Evolutionary conservation across 2,888 invertebrate species (phyloP), one percentile per base, ranked within the genome.

Genomic region (Agrotis segetum): DNA sequence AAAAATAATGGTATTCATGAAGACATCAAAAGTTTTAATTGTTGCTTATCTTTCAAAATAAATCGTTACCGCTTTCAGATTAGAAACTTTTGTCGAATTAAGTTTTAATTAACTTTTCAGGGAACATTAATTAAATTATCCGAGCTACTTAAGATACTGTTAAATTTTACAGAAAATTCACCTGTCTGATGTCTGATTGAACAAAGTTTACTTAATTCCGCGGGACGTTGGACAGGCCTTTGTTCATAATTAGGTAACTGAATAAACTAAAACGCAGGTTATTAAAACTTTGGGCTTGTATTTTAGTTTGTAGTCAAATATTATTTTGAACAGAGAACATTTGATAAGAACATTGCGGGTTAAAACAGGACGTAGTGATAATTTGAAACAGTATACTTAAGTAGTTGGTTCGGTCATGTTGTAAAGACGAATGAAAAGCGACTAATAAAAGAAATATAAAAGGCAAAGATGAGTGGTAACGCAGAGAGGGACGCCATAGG

Each of bases 71-170:
- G 66, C 53, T 71, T 74, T 62, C 46, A 78, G 83, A 85, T 83
- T 77, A 83, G 73, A 67, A 83, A 85, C 55, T 85, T 83, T 83
- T 71, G 64, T 80, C 67, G 47, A 83, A 85, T 83, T 81, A 73
- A 83, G 78, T 78, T 85, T 85, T 85, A 83, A 83, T 85, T 83
- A 85, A 83, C 78, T 83, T 83, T 77, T 77, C 59, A 58, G 55
- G 64, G 62, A 73, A 72, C 67, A 71, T 83, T 83, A 85, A 85
- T 85, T 83, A 71, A 83, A 81, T 83, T 74, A 83, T 71, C 72
- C 66, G 47, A 74, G 69, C 74, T 82, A 66, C 84, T 83, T 85
- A 67, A 19, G 52, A 58, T 40, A 71, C 64, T 72, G 70, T 67
- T 82, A 53, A 80, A 77, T 81, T 80, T 81, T 60, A 85, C 74